Conservation (phyloP, 2,797 vertebrate species). For the Acanthis flammea region DNA sequence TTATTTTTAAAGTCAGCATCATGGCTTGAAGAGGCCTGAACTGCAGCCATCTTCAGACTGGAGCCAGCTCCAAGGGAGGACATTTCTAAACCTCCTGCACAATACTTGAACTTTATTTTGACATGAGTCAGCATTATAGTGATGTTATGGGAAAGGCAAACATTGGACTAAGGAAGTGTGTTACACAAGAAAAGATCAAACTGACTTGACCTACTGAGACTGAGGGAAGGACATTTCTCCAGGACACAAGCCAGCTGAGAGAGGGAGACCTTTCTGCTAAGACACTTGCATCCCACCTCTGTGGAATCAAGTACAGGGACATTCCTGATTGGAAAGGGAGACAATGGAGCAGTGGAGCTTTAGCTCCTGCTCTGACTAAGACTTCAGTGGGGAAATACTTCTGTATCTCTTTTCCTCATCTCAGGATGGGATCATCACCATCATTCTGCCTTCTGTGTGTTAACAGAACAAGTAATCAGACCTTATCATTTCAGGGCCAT, state of each 20-base stretch:
- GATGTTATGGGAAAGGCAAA: background rate
- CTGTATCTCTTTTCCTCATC: background rate
- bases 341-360: background rate
- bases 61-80: background rate
- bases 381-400: background rate
- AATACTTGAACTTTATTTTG: background rate
- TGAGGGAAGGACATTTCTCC: background rate
- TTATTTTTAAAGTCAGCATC: background rate
- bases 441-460: background rate
- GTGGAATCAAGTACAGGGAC: rapidly evolving
- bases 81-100: background rate
- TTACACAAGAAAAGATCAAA: background rate
- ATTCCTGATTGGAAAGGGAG: background rate
- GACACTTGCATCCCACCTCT: background rate
- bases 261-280: background rate
- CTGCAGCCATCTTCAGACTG: background rate
- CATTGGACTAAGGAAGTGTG: background rate
- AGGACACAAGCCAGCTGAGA: background rate
- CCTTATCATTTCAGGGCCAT: background rate
- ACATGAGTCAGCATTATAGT: background rate
- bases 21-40: background rate
- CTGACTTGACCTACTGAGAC: background rate
- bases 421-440: background rate
- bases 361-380: background rate
- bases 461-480: background rate